A percentile compares a stretch with the other conserved stretches of the same genome.
phyloP scores from a whole-genome alignment of 2,888 invertebrate genomes.

The Tipula helvola region DNA sequence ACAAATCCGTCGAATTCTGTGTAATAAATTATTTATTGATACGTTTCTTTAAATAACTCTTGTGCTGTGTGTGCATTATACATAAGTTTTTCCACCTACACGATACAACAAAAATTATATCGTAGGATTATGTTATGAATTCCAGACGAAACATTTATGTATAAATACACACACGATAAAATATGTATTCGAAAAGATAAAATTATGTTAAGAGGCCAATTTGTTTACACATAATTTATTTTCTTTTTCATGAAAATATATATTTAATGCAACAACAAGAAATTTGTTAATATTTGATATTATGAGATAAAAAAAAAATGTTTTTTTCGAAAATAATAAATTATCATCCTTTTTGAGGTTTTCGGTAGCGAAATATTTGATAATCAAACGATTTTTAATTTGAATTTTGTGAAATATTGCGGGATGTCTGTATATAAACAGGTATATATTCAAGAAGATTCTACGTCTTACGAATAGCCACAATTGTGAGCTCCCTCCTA shows the following conservation, averaged over 20 bases:
- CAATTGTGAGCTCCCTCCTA: too few species aligned
- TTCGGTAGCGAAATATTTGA: background rate
- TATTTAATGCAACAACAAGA: background rate
- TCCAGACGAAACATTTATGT: background rate
- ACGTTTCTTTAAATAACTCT: background rate
- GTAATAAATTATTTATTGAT: background rate
- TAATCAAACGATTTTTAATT: background rate
- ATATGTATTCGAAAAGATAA: background rate
- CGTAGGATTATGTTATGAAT: background rate
- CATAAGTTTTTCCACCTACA: background rate
- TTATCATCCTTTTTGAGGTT: background rate
- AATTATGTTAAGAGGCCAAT: background rate
- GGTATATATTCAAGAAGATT: too few species aligned
- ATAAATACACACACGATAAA: background rate
- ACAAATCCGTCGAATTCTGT: background rate
- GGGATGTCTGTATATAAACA: background rate
- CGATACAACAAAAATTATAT: background rate
- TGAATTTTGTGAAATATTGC: background rate
- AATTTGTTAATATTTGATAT: background rate
- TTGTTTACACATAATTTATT: conserved; percentile 4
- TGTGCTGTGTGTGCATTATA: background rate
- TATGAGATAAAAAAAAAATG: background rate
- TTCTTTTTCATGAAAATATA: background rate
- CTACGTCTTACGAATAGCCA: too few species aligned
- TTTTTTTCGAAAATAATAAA: background rate